phyloP scores from a whole-genome alignment of 1,140 invertebrate genomes.

The Drosophila funebris region DNA sequence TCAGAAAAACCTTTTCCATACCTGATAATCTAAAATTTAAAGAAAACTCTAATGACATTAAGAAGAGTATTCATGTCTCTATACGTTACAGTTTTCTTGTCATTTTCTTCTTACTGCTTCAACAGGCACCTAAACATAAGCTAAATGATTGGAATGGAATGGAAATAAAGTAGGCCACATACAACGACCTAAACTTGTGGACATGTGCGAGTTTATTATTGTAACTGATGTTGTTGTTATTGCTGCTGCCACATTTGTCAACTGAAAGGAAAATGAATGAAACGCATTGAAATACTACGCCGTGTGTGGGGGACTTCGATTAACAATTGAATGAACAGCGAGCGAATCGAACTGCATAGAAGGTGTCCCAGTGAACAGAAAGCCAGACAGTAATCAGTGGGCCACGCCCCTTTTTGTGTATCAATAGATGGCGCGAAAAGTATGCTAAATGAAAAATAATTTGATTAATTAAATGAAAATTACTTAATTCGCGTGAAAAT shows the following conservation, averaged over 20 bases:
- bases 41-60: background rate
- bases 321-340: slow-evolving; percentile 23
- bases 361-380: slow-evolving; percentile 30
- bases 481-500: slow-evolving; percentile 60
- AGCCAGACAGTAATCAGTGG: slow-evolving; percentile 16
- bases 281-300: slow-evolving; percentile 53
- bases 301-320: slow-evolving; percentile 32
- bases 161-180: slow-evolving; percentile 73
- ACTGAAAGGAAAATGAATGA: slow-evolving; percentile 77
- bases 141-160: slow-evolving; percentile 69
- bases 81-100: background rate
- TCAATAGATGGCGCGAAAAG: slow-evolving; percentile 22
- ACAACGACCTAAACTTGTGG: slow-evolving; percentile 29
- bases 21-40: too few relatives aligned
- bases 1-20: too few relatives aligned
- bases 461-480: slow-evolving; percentile 68
- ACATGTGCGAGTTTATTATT: slow-evolving; percentile 31
- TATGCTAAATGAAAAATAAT: slow-evolving; percentile 66
- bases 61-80: background rate
- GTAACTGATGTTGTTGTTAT: slow-evolving; percentile 3
- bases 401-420: slow-evolving; percentile 49
- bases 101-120: slow-evolving; percentile 36
- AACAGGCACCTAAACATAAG: slow-evolving; percentile 39
- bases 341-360: slow-evolving; percentile 25
- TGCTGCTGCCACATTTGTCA: slow-evolving; percentile 70